phyloP scores from a whole-genome alignment of 2,113 vertebrate genomes.

The Nyctibius bracteatus region DNA sequence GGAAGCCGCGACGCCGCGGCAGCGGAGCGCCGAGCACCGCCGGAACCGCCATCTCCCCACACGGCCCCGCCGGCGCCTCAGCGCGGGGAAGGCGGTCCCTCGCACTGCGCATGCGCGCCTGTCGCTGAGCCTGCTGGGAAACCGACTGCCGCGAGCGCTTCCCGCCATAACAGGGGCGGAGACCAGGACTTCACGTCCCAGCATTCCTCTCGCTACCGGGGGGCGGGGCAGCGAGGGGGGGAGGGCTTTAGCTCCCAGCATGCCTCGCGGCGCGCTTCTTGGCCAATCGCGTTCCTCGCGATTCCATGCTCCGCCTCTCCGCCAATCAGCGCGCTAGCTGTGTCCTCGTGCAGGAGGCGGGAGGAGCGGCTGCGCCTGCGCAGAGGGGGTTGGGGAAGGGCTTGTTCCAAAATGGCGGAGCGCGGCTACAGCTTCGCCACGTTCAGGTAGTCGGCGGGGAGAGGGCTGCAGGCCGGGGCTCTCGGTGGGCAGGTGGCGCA shows the following conservation, averaged over 20 bases:
- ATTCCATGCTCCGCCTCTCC: rapidly evolving
- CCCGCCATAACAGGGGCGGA: rapidly evolving
- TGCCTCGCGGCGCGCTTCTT: rapidly evolving
- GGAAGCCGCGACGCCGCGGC: background rate
- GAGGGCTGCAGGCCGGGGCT: rapidly evolving
- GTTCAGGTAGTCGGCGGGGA: conserved; percentile 80
- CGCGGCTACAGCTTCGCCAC: conserved; percentile 97
- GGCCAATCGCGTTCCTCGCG: background rate
- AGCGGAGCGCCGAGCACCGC: rapidly evolving
- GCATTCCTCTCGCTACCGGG: rapidly evolving
- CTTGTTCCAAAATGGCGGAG: conserved; percentile 86
- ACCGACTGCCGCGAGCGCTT: rapidly evolving
- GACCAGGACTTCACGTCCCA: background rate
- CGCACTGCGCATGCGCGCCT: rapidly evolving
- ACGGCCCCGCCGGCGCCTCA: rapidly evolving
- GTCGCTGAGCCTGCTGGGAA: background rate
- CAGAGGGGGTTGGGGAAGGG: background rate
- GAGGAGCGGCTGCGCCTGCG: background rate
- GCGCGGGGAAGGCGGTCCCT: rapidly evolving
- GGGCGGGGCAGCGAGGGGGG: rapidly evolving
- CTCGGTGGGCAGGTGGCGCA: rapidly evolving
- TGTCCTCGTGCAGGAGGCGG: background rate
- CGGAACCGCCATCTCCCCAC: background rate
- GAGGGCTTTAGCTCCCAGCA: conserved; percentile 9
- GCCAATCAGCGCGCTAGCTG: conserved; percentile 7